Evolutionary conservation across 2,797 vertebrate species (phyloP).

Genomic region (Oreochromis grahami): DNA sequence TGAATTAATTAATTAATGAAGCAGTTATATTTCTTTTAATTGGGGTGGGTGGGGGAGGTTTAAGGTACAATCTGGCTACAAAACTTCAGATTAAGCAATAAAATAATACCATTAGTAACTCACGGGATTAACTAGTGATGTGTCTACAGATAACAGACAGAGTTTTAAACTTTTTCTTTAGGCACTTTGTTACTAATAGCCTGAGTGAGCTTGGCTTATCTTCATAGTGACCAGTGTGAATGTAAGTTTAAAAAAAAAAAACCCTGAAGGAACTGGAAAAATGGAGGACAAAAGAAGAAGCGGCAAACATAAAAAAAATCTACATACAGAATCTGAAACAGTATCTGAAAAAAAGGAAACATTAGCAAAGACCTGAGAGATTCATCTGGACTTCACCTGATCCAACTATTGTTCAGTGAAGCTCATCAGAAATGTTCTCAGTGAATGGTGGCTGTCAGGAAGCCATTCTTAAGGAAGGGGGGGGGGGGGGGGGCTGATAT

Average conservation of each 20-base stretch:
- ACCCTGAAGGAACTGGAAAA: not conserved
- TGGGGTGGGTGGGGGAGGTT: not conserved
- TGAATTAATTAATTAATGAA: not conserved
- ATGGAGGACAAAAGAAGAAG: not conserved
- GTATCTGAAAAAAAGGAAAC: not conserved
- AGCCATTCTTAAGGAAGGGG: not conserved
- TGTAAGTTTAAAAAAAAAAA: too few species aligned
- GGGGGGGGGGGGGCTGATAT: not conserved
- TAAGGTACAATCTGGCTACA: not conserved
- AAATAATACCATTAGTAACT: not conserved
- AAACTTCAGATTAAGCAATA: not conserved
- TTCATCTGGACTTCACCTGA: not conserved
- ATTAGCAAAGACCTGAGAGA: not conserved
- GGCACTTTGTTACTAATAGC: not conserved
- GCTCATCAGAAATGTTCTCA: not conserved
- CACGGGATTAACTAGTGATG: not conserved
- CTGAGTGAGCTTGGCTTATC: not conserved
- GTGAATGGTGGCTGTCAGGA: not conserved
- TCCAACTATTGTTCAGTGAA: not conserved
- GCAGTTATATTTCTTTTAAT: not conserved
- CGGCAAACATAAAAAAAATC: rapidly evolving
- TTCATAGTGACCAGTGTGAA: too few species aligned
- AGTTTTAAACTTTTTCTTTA: not conserved
- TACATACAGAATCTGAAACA: not conserved
- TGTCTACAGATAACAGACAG: not conserved